A percentile compares a stretch with the other conserved stretches of the same genome.
Evolutionary conservation across 2,888 invertebrate genomes (phyloP).

Genomic region (Eurytoma adleriae): DNA sequence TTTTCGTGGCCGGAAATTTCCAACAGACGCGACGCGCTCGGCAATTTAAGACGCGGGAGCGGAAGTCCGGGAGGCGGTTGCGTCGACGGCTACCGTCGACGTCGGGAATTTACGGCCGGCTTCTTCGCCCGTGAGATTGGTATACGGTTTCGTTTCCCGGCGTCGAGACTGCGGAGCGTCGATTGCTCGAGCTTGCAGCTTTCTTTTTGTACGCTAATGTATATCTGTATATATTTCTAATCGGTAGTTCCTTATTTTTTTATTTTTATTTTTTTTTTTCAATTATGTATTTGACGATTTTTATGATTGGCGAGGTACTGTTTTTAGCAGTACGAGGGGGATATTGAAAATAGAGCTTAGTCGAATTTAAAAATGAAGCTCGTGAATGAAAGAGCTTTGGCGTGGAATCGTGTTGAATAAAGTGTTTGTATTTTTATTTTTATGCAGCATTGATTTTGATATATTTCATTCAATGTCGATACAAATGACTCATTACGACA

Average conservation of each 20-base stretch:
- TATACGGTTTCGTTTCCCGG: not conserved
- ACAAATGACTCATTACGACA: not conserved
- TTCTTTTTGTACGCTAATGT: not conserved
- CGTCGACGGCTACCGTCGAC: too few relatives aligned
- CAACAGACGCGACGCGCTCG: conserved; percentile 8
- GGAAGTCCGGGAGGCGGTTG: conserved; percentile 5
- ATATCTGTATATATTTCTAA: not conserved
- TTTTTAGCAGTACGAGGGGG: too few relatives aligned
- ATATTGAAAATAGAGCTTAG: too few relatives aligned
- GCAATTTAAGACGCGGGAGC: conserved; percentile 17
- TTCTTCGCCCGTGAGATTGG: not conserved
- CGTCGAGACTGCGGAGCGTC: not conserved
- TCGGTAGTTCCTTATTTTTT: not conserved
- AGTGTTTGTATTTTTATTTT: not conserved
- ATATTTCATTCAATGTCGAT: not conserved
- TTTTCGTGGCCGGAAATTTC: conserved; percentile 21
- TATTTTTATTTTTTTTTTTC: not conserved
- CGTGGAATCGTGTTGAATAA: not conserved
- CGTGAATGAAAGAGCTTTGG: too few relatives aligned
- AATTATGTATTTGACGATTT: not conserved
- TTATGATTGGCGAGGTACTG: not conserved
- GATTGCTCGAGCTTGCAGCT: not conserved
- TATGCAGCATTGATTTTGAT: not conserved
- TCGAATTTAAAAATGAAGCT: too few relatives aligned
- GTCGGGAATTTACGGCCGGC: conserved; percentile 6